phyloP scores from a whole-genome alignment of 2,888 invertebrate species.

The Labia minor region DNA sequence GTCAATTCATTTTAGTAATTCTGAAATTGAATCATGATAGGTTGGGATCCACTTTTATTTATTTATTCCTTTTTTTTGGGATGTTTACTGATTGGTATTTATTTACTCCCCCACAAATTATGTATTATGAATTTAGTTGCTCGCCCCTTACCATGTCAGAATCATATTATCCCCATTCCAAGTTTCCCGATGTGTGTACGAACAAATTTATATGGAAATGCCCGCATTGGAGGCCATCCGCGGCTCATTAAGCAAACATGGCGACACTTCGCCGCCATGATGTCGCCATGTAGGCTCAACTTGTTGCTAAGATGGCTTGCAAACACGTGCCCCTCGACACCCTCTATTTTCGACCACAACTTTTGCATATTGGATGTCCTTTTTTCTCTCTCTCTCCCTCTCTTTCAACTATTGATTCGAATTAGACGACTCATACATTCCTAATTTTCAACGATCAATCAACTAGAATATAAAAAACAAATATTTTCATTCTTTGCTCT shows the following conservation, averaged over 20 bases:
- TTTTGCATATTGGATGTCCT: conserved; percentile 25
- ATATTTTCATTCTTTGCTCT: too few relatives aligned
- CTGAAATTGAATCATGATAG: too few relatives aligned
- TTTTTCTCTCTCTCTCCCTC: conserved; percentile 19
- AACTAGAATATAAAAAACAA: too few relatives aligned
- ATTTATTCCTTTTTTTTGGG: too few relatives aligned
- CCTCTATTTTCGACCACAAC: conserved; percentile 16
- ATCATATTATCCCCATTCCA: not conserved
- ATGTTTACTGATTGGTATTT: not conserved
- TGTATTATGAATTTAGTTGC: too few relatives aligned
- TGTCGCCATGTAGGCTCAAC: conserved; percentile 19
- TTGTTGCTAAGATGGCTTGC: not conserved
- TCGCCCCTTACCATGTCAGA: too few relatives aligned
- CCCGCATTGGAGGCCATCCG: conserved; percentile 18
- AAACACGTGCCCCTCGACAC: conserved; percentile 18
- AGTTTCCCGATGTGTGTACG: conserved; percentile 21
- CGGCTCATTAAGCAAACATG: not conserved
- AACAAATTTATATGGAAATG: conserved; percentile 39
- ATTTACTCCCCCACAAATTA: not conserved
- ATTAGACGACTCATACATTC: too few relatives aligned
- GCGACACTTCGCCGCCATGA: conserved; percentile 15
- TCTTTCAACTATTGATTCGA: too few relatives aligned
- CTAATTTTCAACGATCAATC: too few relatives aligned
- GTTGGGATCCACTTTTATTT: too few relatives aligned
- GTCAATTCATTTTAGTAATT: too few relatives aligned